Evolutionary conservation across 2,888 invertebrate species (phyloP), one percentile per base, ranked within the genome.

Genomic region (Plagodis pulveraria): DNA sequence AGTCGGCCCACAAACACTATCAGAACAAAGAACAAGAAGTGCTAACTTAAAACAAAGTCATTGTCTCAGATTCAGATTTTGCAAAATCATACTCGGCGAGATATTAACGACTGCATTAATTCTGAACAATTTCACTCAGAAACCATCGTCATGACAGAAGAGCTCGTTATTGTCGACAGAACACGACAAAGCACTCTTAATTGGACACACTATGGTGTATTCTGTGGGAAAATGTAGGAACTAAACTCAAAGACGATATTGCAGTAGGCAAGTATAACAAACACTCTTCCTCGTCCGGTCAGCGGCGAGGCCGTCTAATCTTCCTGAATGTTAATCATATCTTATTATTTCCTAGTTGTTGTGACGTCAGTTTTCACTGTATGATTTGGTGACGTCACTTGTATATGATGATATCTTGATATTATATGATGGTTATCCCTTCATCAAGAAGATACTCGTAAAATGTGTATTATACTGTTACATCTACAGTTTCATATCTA

Each of bases 221-320:
- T 11, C 40, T 9, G 40, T 40, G 40, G 40, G 8, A 5, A 12
- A 11, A 12, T 42, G 42, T 42, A 42, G 42, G 42, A 42, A 42
- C 45, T 45, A 6, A 10, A 36, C 36, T 70, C 57, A 36, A 42
- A 52, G 43, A 51, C 50, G 43, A 52, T 44, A 43, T 40, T 38
- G 34, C 12, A 38, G 51, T 57, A 52, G 10, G 5, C 46, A 36
- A 35, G 45, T 42, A 34, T 36, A 74, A 67, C 61, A 63, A 65
- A 67, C 61, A 63, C 63, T 76, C 81, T 86, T 86, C 86, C 84
- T 85, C 66, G 75, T 80, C 72, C 80, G 79, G 80, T 78, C 74
- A 70, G 71, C 66, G 63, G 53, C 80, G 74, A 86, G 86, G 86
- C 70, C 83, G 65, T 58, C 58, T 62, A 58, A 71, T 74, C 80